Base-by-base conservation (phyloP, 2,888 invertebrate genomes). In the Rhogogaster chlorosoma region DNA sequence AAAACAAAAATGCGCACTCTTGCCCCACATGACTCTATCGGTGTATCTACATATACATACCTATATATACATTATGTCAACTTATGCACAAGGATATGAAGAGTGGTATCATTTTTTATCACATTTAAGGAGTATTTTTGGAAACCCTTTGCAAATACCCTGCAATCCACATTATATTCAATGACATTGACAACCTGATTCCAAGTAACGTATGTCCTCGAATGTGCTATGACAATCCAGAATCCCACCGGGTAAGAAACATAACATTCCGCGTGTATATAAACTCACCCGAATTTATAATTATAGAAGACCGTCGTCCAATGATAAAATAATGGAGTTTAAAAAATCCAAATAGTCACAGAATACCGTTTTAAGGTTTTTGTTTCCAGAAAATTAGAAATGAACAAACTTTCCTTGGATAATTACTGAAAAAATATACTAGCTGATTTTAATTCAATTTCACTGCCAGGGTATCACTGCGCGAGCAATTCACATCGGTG, bases 111-210 rank as follows among this genome's bases (percentile, higher is more conserved):
- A 32, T 67, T 67, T 26, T 29, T 29, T 18, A 29, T 26, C 22
- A 32, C 18, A 29, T 67, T 67, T 67, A 3, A 67, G 67, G 67
- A 29, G 67, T 67, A 67, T 67, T 67, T 32, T 32, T 67, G 67
- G 29, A 67, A 32, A 67, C 67, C 29, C 67, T 67, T 15, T 32
- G 29, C 67, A 67, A 26, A 29, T 67, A 32, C 9, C 67, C 22
- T 29, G 29, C 29, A 29, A 67, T 67, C 10, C 67, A 67, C 67
- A 67, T 67, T 29, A 32, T 29, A 29, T 67, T 67, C 29, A 67
- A 67, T 29, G 67, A 67, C 29, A 67, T 29, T 67, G 67, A 67
- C 67, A 22, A 67, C 29, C 22, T 15, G 26, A 67, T 67, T 5
- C 67, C 67, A 29, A 32, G 12, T 15, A 67, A 26, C 26, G 15